Conservation (phyloP, 2,797 vertebrate genomes). For the Anisognathus igniventris region DNA sequence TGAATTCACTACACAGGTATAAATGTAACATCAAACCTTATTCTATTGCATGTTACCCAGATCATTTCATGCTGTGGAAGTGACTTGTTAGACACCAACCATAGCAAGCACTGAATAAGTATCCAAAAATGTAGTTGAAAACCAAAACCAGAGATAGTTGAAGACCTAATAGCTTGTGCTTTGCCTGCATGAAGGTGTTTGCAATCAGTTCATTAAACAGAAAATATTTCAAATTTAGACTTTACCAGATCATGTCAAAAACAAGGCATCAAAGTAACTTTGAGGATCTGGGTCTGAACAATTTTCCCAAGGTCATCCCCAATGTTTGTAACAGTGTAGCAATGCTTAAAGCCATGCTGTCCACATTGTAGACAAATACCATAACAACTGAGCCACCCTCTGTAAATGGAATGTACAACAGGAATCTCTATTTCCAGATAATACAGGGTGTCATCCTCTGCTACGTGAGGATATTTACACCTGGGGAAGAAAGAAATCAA, state of each 20-base stretch:
- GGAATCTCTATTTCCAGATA: not conserved
- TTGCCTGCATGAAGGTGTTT: not conserved
- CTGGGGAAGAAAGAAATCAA: not conserved
- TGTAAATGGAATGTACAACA: not conserved
- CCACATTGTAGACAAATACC: not conserved
- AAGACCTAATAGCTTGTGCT: not conserved
- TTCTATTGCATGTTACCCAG: not conserved
- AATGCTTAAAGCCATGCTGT: not conserved
- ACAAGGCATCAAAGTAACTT: not conserved
- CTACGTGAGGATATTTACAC: not conserved
- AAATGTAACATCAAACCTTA: not conserved
- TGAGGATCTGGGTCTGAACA: not conserved
- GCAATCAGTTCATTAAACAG: not conserved
- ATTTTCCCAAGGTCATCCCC: not conserved
- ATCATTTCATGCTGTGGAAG: not conserved
- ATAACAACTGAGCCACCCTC: accelerated
- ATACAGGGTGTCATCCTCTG: not conserved
- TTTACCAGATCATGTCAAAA: not conserved
- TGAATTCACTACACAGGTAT: not conserved
- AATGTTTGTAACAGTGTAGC: not conserved
- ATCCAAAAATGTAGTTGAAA: not conserved
- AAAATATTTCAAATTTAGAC: not conserved
- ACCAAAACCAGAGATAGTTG: not conserved
- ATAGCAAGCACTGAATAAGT: not conserved
- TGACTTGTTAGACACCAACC: not conserved